phyloP scores from a whole-genome alignment of 37 sponge, comb jelly and placozoan species.

The Lycopodina hypogea region DNA sequence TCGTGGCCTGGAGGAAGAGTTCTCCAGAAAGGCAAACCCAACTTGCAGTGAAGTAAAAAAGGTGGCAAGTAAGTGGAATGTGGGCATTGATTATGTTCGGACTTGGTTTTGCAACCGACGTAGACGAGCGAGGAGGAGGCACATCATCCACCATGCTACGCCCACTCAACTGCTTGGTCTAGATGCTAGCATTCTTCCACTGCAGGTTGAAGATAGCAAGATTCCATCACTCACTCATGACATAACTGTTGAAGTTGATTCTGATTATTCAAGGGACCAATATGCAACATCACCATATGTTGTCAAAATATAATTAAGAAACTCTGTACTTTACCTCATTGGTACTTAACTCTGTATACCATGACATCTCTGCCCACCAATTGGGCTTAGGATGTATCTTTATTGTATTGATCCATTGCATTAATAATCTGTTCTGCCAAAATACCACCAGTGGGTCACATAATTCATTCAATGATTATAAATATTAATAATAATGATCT shows the following conservation, averaged over 20 bases:
- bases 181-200: background rate
- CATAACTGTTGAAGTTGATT: conserved; percentile 44
- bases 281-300: too few relatives aligned
- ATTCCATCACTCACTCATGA: conserved; percentile 44
- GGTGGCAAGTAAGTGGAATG: conserved; percentile 41
- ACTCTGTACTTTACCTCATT: too few relatives aligned
- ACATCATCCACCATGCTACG: background rate
- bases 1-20: conserved; percentile 56
- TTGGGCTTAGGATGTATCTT: too few relatives aligned
- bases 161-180: background rate
- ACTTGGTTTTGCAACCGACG: conserved; percentile 88
- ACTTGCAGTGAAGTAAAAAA: conserved; percentile 36
- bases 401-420: too few relatives aligned
- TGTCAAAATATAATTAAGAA: too few relatives aligned
- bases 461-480: too few relatives aligned
- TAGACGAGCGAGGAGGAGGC: conserved; percentile 34
- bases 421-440: too few relatives aligned
- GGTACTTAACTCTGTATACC: too few relatives aligned
- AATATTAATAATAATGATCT: too few relatives aligned
- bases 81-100: conserved; percentile 76
- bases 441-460: too few relatives aligned
- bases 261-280: conserved; percentile 4
- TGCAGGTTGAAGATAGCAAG: background rate
- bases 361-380: too few relatives aligned
- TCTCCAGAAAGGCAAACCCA: conserved; percentile 57